These are phyloP conservation scores for Phaenicophaeus curvirostris DNA, from an alignment of 2,797 vertebrate species.

Conservation along the genomic window DNA sequence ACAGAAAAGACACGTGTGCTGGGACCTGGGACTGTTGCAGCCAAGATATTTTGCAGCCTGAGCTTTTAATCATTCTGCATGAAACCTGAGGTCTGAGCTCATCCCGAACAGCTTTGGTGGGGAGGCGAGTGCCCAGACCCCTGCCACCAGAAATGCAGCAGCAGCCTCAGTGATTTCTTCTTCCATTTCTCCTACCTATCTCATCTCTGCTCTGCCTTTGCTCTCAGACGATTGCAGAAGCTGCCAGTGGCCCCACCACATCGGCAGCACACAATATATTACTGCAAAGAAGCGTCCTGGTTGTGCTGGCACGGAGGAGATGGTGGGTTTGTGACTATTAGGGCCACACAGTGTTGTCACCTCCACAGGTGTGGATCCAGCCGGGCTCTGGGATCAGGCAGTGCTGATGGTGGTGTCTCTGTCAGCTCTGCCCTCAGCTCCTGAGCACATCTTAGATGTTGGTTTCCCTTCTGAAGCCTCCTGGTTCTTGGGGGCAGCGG, in stretches of 20 bases:
- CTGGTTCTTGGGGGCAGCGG: not conserved
- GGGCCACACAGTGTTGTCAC: not conserved
- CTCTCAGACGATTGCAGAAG: slow-evolving; percentile 18
- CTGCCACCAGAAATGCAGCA: not conserved
- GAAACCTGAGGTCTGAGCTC: not conserved
- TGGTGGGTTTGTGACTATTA: not conserved
- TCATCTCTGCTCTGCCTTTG: not conserved
- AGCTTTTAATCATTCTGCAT: not conserved
- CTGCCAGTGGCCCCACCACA: not conserved
- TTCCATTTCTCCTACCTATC: not conserved
- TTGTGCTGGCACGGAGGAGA: not conserved
- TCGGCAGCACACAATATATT: not conserved
- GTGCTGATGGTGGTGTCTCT: not conserved
- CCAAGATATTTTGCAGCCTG: not conserved
- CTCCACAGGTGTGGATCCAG: not conserved
- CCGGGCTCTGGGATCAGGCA: not conserved
- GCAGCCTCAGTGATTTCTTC: not conserved
- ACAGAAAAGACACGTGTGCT: not conserved
- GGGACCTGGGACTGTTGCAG: not conserved
- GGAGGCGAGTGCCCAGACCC: not conserved
- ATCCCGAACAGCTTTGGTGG: not conserved
- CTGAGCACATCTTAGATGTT: not conserved
- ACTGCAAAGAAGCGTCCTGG: slow-evolving; percentile 18
- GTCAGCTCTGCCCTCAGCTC: not conserved
- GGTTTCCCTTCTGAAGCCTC: not conserved